Conservation (phyloP, 2,113 vertebrate genomes). For the Edolisoma coerulescens region DNA sequence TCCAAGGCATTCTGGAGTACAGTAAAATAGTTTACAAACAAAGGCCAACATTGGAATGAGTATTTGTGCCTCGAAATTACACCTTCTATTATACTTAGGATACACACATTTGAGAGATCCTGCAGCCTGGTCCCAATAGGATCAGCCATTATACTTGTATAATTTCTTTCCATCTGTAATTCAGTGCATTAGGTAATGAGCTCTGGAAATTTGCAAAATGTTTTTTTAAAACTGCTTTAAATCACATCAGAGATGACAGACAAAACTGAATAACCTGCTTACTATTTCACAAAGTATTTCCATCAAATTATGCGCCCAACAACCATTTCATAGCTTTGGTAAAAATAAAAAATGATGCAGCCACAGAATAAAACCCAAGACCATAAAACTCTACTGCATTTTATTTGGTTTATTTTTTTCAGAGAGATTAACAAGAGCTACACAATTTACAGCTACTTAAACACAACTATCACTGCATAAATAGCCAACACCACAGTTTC, state of each 20-base stretch:
- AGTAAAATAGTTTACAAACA: not conserved
- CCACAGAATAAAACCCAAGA: constrained; percentile 10
- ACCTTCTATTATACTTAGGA: not conserved
- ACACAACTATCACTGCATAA: not conserved
- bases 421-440: not conserved
- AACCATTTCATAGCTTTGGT: not conserved
- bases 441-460: constrained; percentile 15
- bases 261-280: not conserved
- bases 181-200: constrained; percentile 31
- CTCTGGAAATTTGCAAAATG: constrained; percentile 27
- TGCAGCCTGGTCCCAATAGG: not conserved
- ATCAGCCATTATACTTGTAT: not conserved
- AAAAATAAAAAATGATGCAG: not conserved
- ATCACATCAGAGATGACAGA: constrained; percentile 11
- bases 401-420: not conserved
- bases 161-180: constrained; percentile 14
- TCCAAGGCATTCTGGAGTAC: not conserved
- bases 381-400: constrained; percentile 1
- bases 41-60: not conserved
- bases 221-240: constrained; percentile 17
- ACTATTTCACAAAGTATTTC: constrained; percentile 41
- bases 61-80: not conserved
- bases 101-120: not conserved
- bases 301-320: constrained; percentile 22
- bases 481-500: not conserved